These are phyloP conservation scores for Athetis lepigone DNA, from an alignment of 2,888 invertebrate genomes.

Conservation along the genomic window DNA sequence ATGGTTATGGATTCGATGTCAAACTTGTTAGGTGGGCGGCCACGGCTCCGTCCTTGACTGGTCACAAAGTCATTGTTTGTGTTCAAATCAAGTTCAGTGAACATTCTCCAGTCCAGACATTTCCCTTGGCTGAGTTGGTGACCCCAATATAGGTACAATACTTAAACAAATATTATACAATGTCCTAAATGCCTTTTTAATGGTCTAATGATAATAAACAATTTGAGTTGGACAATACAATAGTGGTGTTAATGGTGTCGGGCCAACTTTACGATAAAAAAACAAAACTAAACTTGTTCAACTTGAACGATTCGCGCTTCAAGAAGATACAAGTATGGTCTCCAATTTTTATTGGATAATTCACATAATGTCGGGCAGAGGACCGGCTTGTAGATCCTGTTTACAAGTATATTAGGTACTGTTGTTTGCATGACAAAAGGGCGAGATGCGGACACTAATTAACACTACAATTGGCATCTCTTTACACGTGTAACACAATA, in stretches of 20 bases:
- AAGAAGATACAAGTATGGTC: constrained; percentile 29
- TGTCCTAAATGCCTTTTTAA: no score
- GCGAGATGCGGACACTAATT: constrained; percentile 60
- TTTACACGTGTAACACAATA: constrained; percentile 64
- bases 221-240: no score
- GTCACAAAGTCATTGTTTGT: constrained; percentile 37
- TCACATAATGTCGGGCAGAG: constrained; percentile 14
- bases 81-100: constrained; percentile 34
- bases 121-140: constrained; percentile 46
- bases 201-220: no score
- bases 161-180: no score
- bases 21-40: no score
- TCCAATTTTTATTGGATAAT: constrained; percentile 28
- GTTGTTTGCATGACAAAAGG: constrained; percentile 54
- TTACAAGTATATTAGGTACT: constrained; percentile 32
- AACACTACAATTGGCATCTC: constrained; percentile 63
- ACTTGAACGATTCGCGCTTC: constrained; percentile 18
- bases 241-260: no score
- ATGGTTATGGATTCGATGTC: constrained; percentile 36
- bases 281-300: constrained; percentile 8
- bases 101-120: constrained; percentile 62
- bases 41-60: constrained; percentile 25
- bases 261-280: constrained; percentile 4
- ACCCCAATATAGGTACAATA: constrained; percentile 30
- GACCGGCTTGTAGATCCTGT: constrained; percentile 45